phyloP scores from a whole-genome alignment of 2,888 invertebrate species.

The Ischnura elegans region DNA sequence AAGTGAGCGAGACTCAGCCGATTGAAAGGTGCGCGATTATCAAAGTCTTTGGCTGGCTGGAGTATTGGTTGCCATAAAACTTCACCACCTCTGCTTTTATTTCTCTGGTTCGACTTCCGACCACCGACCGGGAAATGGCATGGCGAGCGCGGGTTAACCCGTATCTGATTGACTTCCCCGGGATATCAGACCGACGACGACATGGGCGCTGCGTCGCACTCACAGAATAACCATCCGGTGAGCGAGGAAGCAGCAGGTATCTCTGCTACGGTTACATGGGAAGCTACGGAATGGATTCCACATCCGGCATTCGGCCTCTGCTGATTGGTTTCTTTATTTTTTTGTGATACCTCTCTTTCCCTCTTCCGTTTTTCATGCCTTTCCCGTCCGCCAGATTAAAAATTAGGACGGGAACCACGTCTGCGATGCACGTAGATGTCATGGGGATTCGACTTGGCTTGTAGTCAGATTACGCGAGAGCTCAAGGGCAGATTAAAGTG shows the following conservation, averaged over 20 bases:
- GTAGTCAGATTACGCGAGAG: not conserved
- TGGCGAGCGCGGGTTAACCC: not conserved
- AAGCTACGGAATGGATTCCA: not conserved
- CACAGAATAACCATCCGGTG: not conserved
- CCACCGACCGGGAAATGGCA: not conserved
- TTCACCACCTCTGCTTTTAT: not conserved
- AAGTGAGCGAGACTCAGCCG: no score
- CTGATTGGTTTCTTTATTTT: not conserved
- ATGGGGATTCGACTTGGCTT: not conserved
- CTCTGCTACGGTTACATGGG: not conserved
- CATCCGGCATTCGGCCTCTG: not conserved
- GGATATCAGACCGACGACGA: not conserved
- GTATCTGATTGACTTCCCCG: slow-evolving; percentile 6
- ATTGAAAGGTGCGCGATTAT: no score
- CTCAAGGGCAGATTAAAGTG: no score
- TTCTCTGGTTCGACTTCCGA: not conserved
- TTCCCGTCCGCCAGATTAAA: not conserved
- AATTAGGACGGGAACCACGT: not conserved
- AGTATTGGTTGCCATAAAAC: no score
- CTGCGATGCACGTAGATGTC: not conserved
- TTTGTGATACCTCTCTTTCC: not conserved
- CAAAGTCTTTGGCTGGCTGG: no score
- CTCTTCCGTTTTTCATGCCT: not conserved
- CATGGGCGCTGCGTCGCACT: not conserved
- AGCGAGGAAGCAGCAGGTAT: no score